Base-by-base conservation (phyloP, 1,140 invertebrate genomes). In the Sweltsa coloradensis region DNA sequence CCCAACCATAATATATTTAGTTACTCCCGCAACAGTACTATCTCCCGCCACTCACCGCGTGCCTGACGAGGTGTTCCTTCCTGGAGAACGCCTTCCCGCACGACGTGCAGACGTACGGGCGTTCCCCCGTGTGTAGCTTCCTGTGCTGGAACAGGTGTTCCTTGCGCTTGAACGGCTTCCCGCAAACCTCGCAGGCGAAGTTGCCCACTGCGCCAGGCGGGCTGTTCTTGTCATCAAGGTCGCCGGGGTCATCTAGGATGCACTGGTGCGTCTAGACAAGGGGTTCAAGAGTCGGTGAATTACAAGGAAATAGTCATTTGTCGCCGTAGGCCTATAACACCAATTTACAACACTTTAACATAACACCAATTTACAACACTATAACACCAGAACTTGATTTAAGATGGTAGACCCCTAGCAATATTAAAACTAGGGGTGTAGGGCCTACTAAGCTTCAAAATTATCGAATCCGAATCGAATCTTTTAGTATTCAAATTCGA, bases 41-140 rank as follows among this genome's bases (percentile, higher is more conserved):
- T n/a, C n/a, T n/a, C n/a, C n/a, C n/a, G n/a, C n/a, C n/a, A n/a
- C n/a, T n/a, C 2, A 80, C 73, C 57, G 79, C 74, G 54, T 88
- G 84, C 39, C 81, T 69, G 3, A 80, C 75, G 7, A 85, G 61
- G 57, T 84, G 81, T 50, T 82, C 81, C 49, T 81, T 83, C 1
- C 76, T 70, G 52, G 79, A 82, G 59, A 84, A 86, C 1, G 79
- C 74, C 59, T 84, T 84, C 1, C 74, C 69, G 57, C 83, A 85
- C 0, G 72, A 73, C 0, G 71, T 71, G 47, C 82, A 85, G 39
- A 76, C 71, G 49, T 81, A 85, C 0, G 82, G 81, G 3, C 79
- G 63, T 53, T 84, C 83, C 0, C 88, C 88, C 2, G 81, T 87
- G 60, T 92, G 86, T 11, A 76, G 64, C 54, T 76, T 72, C n/a